A percentile compares a stretch with the other conserved stretches of the same genome.
Evolutionary conservation across 2,113 vertebrate species (phyloP).

Genomic region (Pan troglodytes): DNA sequence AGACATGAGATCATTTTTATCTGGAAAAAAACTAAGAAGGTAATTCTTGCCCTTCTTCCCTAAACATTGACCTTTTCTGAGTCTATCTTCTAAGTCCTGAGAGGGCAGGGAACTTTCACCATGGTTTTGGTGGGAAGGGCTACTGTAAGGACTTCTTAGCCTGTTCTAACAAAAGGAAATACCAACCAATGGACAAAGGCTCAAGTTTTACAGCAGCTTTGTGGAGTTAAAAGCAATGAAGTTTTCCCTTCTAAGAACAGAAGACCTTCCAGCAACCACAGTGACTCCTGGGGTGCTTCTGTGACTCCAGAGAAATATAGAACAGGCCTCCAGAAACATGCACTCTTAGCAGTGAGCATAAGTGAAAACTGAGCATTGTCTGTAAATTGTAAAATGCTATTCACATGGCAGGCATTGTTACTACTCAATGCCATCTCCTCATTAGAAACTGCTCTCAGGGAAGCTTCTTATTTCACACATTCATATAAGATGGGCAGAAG

Average conservation of each 20-base stretch:
- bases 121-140: background rate
- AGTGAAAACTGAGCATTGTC: background rate
- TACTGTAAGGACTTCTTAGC: background rate
- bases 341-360: background rate
- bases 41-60: background rate
- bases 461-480: background rate
- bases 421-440: background rate
- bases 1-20: background rate
- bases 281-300: background rate
- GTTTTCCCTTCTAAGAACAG: background rate
- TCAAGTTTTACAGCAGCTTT: background rate
- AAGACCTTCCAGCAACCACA: background rate
- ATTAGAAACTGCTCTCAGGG: background rate
- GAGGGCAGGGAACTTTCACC: background rate
- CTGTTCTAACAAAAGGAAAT: background rate
- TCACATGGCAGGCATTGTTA: background rate
- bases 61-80: background rate
- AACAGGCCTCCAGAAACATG: background rate
- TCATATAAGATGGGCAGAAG: background rate
- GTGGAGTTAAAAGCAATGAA: background rate
- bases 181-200: background rate
- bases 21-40: background rate
- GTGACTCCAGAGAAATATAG: background rate
- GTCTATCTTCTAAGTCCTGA: background rate
- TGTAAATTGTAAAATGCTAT: background rate